These are phyloP conservation scores for Dolomedes plantarius DNA, from an alignment of 2,888 invertebrate genomes.

Conservation along the genomic window DNA sequence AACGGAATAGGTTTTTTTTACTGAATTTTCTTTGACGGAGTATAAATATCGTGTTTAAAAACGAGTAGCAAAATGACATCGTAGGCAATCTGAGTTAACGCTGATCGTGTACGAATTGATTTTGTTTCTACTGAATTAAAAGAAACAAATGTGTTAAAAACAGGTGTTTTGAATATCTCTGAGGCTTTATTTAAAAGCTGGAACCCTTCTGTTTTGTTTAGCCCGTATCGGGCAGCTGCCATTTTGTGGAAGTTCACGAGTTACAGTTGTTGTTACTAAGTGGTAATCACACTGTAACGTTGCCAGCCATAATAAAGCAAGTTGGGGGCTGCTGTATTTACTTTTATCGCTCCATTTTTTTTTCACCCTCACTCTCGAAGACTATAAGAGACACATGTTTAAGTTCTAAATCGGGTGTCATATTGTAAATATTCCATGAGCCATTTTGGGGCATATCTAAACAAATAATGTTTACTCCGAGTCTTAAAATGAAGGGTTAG, in stretches of 20 bases:
- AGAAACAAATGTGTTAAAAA: neutral
- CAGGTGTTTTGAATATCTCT: slow-evolving; percentile 57
- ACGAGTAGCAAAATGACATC: too few species aligned
- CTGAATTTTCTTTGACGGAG: too few species aligned
- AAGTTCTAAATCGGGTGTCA: slow-evolving; percentile 27
- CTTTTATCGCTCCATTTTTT: slow-evolving; percentile 6
- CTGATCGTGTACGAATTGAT: too few species aligned
- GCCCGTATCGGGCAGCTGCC: slow-evolving; percentile 44
- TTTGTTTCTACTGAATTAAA: neutral
- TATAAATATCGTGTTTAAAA: too few species aligned
- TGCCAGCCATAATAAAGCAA: slow-evolving; percentile 63
- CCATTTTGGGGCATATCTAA: slow-evolving; percentile 44
- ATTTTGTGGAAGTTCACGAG: slow-evolving; percentile 25
- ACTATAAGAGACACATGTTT: slow-evolving; percentile 44
- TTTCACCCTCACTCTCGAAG: neutral
- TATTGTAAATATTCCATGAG: slow-evolving; percentile 59
- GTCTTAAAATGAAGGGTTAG: neutral
- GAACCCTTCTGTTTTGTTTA: slow-evolving; percentile 34
- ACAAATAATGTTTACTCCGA: slow-evolving; percentile 39
- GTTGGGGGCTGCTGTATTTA: slow-evolving; percentile 16
- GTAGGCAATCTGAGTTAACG: too few species aligned
- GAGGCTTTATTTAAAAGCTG: slow-evolving; percentile 25
- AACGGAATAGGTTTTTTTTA: too few species aligned
- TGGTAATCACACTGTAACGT: slow-evolving; percentile 62
- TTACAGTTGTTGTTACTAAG: slow-evolving; percentile 56